Conservation (phyloP, 2,888 invertebrate species). For the Ischnura elegans region DNA sequence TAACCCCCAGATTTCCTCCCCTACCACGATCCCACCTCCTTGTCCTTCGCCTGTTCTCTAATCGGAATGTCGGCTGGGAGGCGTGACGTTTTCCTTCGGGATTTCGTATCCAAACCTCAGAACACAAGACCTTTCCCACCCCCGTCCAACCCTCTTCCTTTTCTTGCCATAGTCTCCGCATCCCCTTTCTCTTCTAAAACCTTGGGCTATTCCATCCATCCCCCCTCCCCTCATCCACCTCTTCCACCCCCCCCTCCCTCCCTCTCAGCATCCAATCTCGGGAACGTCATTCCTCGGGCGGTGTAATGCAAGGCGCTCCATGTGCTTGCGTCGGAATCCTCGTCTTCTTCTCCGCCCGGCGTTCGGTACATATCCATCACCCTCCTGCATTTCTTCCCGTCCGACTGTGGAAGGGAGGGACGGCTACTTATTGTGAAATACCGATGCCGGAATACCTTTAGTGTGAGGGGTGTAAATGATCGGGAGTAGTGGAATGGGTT, state of each 20-base stretch:
- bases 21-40: neutral
- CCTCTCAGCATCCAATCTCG: slow-evolving; percentile 57
- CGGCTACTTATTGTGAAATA: slow-evolving; percentile 32
- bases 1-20: neutral
- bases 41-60: slow-evolving; percentile 43
- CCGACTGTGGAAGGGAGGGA: neutral
- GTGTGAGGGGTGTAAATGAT: too few species aligned
- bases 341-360: neutral
- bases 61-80: slow-evolving; percentile 60
- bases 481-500: too few species aligned
- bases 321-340: neutral
- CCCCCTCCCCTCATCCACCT: neutral
- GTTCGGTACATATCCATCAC: neutral
- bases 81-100: slow-evolving; percentile 64
- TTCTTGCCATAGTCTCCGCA: neutral
- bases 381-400: neutral
- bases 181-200: neutral
- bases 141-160: neutral
- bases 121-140: slow-evolving; percentile 14
- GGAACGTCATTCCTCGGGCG: slow-evolving; percentile 56
- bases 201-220: neutral
- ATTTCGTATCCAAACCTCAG: slow-evolving; percentile 66
- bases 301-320: slow-evolving; percentile 23
- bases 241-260: neutral
- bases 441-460: slow-evolving; percentile 19